Base-by-base conservation (phyloP, 2,113 vertebrate genomes). In the Ochotona curzoniae region DNA sequence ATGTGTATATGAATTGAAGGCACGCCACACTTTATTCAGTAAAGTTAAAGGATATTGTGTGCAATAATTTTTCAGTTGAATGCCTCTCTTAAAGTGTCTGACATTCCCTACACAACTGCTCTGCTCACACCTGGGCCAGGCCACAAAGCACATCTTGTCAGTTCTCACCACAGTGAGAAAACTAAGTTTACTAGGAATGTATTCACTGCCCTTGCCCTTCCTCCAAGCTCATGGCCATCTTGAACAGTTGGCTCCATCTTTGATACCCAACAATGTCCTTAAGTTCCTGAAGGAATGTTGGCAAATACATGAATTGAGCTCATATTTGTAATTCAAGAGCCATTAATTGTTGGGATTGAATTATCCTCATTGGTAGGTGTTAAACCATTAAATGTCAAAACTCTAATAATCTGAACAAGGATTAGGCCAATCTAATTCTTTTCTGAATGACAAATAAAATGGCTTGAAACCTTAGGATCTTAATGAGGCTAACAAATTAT, bases 331-430 rank as follows among this genome's bases (percentile, higher is more conserved):
- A 10, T 83, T 95, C 28, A 76, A 80, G 64, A 91, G 69, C 51
- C 54, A 94, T 70, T 83, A 71, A 54, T 84, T 88, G 28, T 73
- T 49, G 54, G 76, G 21, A 66, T 35, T 38, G 25, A 78, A 60
- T 90, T 67, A 30, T 81, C 18, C 57, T 95, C 82, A 76, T 11
- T 47, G 7, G 28, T 69, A 61, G 75, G 71, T 80, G 83, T 89
- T 95, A 93, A 92, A 93, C 81, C 67, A 87, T 51, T 91, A 94
- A 89, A 67, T 78, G 25, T 32, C 69, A 60, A 80, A 89, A 57
- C 47, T 75, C 79, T 80, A 81, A 63, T 78, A 51, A 23, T 67
- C 38, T 51, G 79, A 67, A 82, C 2, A 75, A 21, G 70, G 21
- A 7, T 83, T 18, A 87, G 35, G 44, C 66, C 44, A 76, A 86